Conservation (phyloP, 2,797 vertebrate species). For the Karalla daura region DNA sequence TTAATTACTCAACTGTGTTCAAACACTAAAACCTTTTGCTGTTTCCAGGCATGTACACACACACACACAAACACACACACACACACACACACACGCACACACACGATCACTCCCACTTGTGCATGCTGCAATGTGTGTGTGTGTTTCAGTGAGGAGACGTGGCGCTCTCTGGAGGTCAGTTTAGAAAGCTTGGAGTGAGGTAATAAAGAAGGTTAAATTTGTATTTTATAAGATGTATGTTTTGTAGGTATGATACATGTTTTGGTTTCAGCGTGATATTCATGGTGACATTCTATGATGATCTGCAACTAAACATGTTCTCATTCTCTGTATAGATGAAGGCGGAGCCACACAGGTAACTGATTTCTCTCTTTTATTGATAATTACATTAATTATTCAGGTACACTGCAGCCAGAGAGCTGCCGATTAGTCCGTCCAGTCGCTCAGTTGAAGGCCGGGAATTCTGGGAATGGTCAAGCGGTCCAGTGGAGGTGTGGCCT, state of each 20-base stretch:
- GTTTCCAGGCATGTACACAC: conserved; percentile 33
- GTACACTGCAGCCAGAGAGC: conserved; percentile 41
- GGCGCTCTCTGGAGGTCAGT: too few species aligned
- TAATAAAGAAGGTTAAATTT: too few species aligned
- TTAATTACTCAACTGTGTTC: conserved; percentile 38
- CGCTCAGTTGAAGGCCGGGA: conserved; percentile 30
- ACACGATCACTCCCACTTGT: too few species aligned
- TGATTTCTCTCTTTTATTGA: conserved; percentile 73
- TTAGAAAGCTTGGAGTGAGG: too few species aligned
- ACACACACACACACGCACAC: neutral
- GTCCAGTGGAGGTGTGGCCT: neutral
- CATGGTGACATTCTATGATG: too few species aligned
- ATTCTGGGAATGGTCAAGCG: conserved; percentile 21
- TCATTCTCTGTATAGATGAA: conserved; percentile 17
- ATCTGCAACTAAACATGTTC: too few species aligned
- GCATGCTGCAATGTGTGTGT: too few species aligned
- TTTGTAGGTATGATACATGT: too few species aligned
- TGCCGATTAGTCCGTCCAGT: conserved; percentile 61
- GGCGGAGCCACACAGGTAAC: conserved; percentile 31
- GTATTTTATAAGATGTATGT: too few species aligned
- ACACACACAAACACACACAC: conserved; percentile 4
- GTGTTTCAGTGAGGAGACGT: too few species aligned
- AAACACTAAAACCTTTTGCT: conserved; percentile 49
- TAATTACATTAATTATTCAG: conserved; percentile 72
- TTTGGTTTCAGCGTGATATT: too few species aligned